phyloP scores from a whole-genome alignment of 2,113 vertebrate genomes.

The Malurus melanocephalus region DNA sequence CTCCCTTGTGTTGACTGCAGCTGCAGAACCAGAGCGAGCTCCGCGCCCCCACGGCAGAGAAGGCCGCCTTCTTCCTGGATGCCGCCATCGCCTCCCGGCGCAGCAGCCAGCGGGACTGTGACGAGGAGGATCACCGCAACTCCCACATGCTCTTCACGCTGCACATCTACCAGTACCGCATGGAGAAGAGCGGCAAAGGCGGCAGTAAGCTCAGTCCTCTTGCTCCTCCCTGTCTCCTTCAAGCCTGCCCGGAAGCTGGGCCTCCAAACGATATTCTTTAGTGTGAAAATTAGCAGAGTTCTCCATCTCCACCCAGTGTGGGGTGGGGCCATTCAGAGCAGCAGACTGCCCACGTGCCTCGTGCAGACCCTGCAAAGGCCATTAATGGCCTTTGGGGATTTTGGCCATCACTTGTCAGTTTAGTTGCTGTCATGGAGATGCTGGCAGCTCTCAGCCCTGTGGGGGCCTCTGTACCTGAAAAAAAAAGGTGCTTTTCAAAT shows the following conservation, averaged over 20 bases:
- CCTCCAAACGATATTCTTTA: background rate
- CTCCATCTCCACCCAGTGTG: background rate
- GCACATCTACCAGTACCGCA: conserved; percentile 97
- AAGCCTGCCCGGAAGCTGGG: background rate
- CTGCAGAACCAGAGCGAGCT: conserved; percentile 97
- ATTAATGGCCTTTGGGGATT: background rate
- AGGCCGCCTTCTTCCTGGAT: conserved; percentile 93
- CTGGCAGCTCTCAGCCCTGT: background rate
- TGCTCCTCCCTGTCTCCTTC: background rate
- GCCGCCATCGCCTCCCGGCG: conserved; percentile 90
- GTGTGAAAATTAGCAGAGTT: background rate
- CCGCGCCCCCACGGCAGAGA: conserved; percentile 91
- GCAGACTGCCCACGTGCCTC: background rate
- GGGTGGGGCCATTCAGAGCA: background rate
- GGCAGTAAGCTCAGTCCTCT: conserved; percentile 82
- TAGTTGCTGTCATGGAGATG: background rate
- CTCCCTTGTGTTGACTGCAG: conserved; percentile 63
- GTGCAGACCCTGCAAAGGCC: background rate
- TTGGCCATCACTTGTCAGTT: background rate
- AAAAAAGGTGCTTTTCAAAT: background rate
- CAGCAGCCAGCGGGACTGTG: conserved; percentile 81
- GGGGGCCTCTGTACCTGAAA: background rate
- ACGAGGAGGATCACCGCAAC: conserved; percentile 90
- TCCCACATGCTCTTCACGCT: conserved; percentile 98
- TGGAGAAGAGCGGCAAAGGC: conserved; percentile 95